Evolutionary conservation across 2,113 vertebrate species (phyloP).

Genomic region (Sturnus vulgaris): DNA sequence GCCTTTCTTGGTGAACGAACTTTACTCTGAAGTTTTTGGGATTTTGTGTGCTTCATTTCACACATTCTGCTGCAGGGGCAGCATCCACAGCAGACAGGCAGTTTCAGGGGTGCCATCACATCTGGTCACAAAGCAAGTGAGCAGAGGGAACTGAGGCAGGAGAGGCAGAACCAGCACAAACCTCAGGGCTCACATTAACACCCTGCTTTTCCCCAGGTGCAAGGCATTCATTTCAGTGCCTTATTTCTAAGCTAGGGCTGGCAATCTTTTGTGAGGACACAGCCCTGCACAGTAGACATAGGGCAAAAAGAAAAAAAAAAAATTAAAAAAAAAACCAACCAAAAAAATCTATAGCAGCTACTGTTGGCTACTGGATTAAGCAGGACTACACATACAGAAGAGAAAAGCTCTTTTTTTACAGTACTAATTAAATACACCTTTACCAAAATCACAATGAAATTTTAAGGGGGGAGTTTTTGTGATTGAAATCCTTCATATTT

Average conservation of each 20-base stretch:
- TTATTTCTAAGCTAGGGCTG: background rate
- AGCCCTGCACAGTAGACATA: fast-evolving
- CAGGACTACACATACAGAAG: fast-evolving
- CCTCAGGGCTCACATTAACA: fast-evolving
- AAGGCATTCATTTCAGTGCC: background rate
- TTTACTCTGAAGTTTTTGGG: background rate
- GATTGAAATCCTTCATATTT: background rate
- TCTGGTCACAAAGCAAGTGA: fast-evolving
- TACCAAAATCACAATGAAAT: background rate
- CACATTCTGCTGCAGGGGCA: background rate
- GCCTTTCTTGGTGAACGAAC: background rate
- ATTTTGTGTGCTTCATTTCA: background rate
- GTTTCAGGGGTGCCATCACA: background rate
- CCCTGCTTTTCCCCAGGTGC: background rate
- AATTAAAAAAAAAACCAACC: background rate
- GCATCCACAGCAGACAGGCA: background rate
- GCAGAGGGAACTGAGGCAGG: background rate
- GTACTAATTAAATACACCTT: background rate
- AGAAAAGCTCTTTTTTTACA: background rate
- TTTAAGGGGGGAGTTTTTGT: background rate
- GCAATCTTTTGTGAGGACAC: background rate
- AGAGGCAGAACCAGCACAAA: background rate
- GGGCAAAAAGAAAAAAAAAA: background rate
- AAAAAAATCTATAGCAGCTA: background rate
- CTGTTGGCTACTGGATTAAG: background rate